phyloP scores from a whole-genome alignment of 1,140 invertebrate genomes.

The Globodera rostochiensis region DNA sequence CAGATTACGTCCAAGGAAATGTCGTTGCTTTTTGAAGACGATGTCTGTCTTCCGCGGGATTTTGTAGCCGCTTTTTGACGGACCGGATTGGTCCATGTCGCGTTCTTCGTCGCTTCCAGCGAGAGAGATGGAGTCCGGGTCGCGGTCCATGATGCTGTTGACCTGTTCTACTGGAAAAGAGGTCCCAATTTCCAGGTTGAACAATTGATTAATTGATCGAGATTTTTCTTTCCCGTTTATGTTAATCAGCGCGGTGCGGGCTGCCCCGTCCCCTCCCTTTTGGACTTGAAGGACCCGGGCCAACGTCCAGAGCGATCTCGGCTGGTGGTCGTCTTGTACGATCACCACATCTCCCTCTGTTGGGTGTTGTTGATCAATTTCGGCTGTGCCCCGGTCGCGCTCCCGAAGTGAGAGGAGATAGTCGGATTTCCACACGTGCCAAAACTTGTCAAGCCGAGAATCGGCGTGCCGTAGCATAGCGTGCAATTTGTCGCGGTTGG shows the following conservation, averaged over 20 bases:
- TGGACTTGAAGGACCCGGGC: neutral
- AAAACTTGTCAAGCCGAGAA: neutral
- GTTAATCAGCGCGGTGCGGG: neutral
- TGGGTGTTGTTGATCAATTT: neutral
- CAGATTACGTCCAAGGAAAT: too few relatives aligned
- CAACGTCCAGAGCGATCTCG: neutral
- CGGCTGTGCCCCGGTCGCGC: neutral
- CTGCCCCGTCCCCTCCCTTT: neutral
- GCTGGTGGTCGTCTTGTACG: neutral
- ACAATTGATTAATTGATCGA: neutral
- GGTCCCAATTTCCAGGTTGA: neutral
- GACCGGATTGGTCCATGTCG: too few relatives aligned
- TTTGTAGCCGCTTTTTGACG: too few relatives aligned
- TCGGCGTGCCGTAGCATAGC: neutral
- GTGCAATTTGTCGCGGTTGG: neutral
- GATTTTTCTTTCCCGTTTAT: neutral
- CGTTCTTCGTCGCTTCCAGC: too few relatives aligned
- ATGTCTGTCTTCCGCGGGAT: too few relatives aligned
- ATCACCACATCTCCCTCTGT: neutral
- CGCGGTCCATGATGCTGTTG: too few relatives aligned
- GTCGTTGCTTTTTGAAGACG: too few relatives aligned
- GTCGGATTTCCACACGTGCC: neutral
- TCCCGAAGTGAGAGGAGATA: neutral
- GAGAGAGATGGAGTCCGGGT: too few relatives aligned
- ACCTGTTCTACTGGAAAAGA: neutral